Conservation (phyloP, 2,888 invertebrate genomes). For the Eledone cirrhosa region DNA sequence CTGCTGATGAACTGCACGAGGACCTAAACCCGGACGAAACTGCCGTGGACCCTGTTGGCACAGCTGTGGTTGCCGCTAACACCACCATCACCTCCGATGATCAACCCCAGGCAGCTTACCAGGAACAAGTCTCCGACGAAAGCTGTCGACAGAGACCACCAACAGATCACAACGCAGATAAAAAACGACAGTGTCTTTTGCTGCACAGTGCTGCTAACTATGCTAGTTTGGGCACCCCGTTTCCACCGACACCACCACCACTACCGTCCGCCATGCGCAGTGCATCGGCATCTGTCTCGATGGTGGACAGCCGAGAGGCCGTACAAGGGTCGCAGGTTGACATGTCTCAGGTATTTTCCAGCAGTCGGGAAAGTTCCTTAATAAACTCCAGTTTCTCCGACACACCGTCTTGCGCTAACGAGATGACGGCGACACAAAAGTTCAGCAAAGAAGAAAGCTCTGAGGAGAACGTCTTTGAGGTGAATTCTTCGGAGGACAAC, state of each 20-base stretch:
- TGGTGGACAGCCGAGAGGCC: too few relatives aligned
- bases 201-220: too few relatives aligned
- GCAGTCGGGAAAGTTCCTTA: neutral
- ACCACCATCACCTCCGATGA: constrained; percentile 25
- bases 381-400: neutral
- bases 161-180: constrained; percentile 44
- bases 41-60: neutral
- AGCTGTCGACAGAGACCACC: neutral
- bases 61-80: constrained; percentile 21
- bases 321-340: too few relatives aligned
- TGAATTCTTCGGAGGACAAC: neutral
- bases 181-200: constrained; percentile 25
- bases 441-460: neutral
- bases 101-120: neutral
- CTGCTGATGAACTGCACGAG: neutral
- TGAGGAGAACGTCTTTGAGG: constrained; percentile 16
- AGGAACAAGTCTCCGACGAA: constrained; percentile 7
- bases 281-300: too few relatives aligned
- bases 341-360: too few relatives aligned
- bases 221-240: too few relatives aligned
- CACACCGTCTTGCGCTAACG: neutral
- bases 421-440: neutral
- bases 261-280: too few relatives aligned
- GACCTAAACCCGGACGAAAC: constrained; percentile 10
- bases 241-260: too few relatives aligned